phyloP scores from a whole-genome alignment of 2,113 vertebrate species.

The Sorex fumeus region DNA sequence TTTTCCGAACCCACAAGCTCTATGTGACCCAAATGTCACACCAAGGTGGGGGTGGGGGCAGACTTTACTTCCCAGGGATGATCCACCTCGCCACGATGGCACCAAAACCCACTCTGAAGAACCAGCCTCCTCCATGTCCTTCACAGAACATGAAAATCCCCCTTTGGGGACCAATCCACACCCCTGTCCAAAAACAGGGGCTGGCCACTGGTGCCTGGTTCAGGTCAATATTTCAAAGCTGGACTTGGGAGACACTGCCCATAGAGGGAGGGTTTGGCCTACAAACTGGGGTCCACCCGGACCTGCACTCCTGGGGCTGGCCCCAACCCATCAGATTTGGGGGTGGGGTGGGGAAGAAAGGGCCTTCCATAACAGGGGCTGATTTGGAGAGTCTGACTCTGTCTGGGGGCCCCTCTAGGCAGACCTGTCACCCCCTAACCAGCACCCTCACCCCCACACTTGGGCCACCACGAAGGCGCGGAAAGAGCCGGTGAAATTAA shows the following conservation, averaged over 20 bases:
- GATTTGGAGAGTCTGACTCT: not conserved
- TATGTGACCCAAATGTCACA: too few species aligned
- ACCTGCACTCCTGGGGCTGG: not conserved
- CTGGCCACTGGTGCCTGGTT: not conserved
- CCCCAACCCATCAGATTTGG: not conserved
- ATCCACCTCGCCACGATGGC: not conserved
- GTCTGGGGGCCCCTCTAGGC: not conserved
- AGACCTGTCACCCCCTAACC: not conserved
- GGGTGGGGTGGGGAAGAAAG: fast-evolving
- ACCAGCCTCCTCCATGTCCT: not conserved
- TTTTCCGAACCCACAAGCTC: too few species aligned
- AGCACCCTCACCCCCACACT: not conserved
- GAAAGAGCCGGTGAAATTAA: constrained; percentile 84
- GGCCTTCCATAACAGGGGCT: not conserved
- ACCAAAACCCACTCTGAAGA: not conserved
- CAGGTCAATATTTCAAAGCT: not conserved
- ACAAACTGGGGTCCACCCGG: not conserved
- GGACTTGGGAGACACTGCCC: not conserved
- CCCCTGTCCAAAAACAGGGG: not conserved
- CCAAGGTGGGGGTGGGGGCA: not conserved
- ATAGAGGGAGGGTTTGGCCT: not conserved
- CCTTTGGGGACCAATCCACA: too few species aligned
- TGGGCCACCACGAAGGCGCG: too few species aligned
- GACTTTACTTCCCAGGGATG: not conserved
- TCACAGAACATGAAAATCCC: not conserved